Evolutionary conservation across 2,113 vertebrate species (phyloP).

Genomic region (Cryptomyrus ogoouensis): DNA sequence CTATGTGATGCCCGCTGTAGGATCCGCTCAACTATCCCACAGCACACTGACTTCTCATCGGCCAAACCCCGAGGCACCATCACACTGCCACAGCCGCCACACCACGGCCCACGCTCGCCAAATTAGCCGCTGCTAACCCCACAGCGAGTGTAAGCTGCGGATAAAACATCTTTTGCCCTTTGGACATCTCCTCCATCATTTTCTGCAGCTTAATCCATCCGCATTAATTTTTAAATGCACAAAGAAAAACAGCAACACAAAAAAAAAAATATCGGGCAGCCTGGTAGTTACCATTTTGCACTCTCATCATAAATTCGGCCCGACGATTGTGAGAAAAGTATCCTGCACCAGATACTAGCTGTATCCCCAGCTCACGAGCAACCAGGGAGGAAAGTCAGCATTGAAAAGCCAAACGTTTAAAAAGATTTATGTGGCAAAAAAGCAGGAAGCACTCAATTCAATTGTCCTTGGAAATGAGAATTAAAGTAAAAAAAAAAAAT

Average conservation of each 20-base stretch:
- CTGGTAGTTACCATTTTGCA: conserved; percentile 68
- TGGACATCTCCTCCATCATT: neutral
- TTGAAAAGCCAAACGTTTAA: conserved; percentile 20
- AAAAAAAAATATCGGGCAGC: conserved; percentile 25
- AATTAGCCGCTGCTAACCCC: neutral
- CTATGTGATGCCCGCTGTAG: neutral
- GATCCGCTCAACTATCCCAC: neutral
- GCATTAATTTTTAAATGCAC: conserved; percentile 11
- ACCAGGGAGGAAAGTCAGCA: conserved; percentile 15
- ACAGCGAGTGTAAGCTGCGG: neutral
- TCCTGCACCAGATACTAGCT: conserved; percentile 29
- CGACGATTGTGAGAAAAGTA: conserved; percentile 40
- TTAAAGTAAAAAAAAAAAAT: conserved; percentile 30
- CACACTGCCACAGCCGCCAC: neutral
- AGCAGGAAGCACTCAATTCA: conserved; percentile 33
- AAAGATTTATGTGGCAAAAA: neutral
- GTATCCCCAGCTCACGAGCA: conserved; percentile 40
- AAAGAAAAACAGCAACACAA: conserved; percentile 9
- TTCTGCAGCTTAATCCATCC: neutral
- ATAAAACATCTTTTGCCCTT: neutral
- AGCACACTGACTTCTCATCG: neutral
- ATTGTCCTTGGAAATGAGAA: conserved; percentile 49
- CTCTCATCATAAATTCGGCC: conserved; percentile 67
- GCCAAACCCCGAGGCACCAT: neutral
- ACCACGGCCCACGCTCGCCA: neutral